Evolutionary conservation across 2,888 invertebrate genomes (phyloP).

Genomic region (Dysmachus trigonus): DNA sequence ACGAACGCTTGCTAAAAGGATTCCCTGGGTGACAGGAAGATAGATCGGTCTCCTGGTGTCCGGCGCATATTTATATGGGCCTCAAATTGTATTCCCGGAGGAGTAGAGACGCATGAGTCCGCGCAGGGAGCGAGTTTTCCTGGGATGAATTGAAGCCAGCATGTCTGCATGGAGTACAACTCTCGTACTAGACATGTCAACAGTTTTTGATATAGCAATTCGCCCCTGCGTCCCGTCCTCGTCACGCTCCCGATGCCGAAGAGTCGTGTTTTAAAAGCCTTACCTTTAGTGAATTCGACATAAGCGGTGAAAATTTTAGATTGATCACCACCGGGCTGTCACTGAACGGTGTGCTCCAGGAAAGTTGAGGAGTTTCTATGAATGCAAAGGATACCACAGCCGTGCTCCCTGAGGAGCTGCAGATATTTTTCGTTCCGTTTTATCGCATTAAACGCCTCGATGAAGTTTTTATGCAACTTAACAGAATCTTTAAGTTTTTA

Average conservation of each 20-base stretch:
- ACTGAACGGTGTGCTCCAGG: conserved; percentile 52
- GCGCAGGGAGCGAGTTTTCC: neutral
- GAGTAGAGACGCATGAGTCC: neutral
- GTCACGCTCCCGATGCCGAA: neutral
- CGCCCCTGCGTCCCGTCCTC: neutral
- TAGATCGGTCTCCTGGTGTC: conserved; percentile 32
- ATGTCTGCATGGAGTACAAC: conserved; percentile 12
- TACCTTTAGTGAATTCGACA: conserved; percentile 58
- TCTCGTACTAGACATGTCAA: conserved; percentile 14
- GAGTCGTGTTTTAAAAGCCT: conserved; percentile 39
- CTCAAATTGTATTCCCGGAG: conserved; percentile 29
- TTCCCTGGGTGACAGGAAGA: conserved; percentile 36
- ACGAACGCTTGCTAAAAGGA: conserved; percentile 27
- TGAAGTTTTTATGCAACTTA: neutral
- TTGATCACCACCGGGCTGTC: conserved; percentile 59
- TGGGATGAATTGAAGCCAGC: conserved; percentile 22
- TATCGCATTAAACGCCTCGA: neutral
- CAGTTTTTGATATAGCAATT: conserved; percentile 33
- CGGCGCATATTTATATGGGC: conserved; percentile 19
- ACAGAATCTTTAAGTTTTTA: neutral
- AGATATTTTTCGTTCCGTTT: neutral
- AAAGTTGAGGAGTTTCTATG: neutral
- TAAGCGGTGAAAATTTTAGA: conserved; percentile 65
- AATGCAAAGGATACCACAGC: neutral
- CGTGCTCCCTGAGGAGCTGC: neutral